Percentiles rank a stretch among this genome's conserved stretches.
Evolutionary conservation across 1,140 invertebrate genomes (phyloP).

Genomic region (Drosophila neocordata): DNA sequence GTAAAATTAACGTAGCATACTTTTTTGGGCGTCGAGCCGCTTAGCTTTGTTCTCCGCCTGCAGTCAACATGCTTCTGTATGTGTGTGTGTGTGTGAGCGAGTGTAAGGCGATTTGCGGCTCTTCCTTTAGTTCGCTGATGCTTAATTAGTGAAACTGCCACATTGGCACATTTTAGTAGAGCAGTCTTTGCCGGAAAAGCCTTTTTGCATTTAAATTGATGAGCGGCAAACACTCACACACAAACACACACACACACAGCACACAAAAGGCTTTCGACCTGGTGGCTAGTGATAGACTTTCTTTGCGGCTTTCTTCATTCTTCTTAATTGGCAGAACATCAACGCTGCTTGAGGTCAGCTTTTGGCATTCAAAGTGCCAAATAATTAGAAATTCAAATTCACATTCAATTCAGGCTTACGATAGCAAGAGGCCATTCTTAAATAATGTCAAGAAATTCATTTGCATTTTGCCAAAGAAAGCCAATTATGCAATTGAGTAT

Average conservation of each 20-base stretch:
- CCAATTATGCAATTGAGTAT: slow-evolving; percentile 12
- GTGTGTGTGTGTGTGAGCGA: neutral
- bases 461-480: slow-evolving; percentile 34
- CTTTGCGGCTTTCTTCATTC: slow-evolving; percentile 57
- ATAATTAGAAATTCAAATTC: slow-evolving; percentile 60
- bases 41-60: slow-evolving; percentile 52
- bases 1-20: slow-evolving; percentile 65
- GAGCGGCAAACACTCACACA: slow-evolving; percentile 36
- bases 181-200: slow-evolving; percentile 52
- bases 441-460: slow-evolving; percentile 28
- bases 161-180: slow-evolving; percentile 60
- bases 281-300: slow-evolving; percentile 7
- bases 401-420: slow-evolving; percentile 58
- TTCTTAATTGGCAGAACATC: slow-evolving; percentile 68
- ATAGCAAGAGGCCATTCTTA: slow-evolving; percentile 33
- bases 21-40: slow-evolving; percentile 42
- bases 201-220: slow-evolving; percentile 76
- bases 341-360: slow-evolving; percentile 34
- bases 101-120: slow-evolving; percentile 51
- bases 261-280: slow-evolving; percentile 23
- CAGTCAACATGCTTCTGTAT: neutral
- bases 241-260: slow-evolving; percentile 30
- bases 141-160: slow-evolving; percentile 69
- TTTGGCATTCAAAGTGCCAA: slow-evolving; percentile 53
- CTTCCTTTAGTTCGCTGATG: slow-evolving; percentile 33